phyloP scores from a whole-genome alignment of 2,797 vertebrate genomes.

The Lithobates pipiens region DNA sequence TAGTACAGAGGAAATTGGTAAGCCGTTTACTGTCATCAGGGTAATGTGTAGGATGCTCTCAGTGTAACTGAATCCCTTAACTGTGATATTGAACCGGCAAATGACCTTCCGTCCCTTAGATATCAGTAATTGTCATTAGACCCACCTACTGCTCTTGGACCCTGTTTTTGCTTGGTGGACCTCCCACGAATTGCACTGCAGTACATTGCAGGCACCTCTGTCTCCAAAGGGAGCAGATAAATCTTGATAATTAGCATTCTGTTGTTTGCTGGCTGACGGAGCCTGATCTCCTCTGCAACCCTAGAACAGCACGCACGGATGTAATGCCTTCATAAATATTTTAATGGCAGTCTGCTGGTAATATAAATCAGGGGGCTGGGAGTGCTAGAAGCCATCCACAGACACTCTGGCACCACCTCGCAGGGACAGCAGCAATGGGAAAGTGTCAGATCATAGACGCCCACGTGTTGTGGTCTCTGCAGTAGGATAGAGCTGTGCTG shows the following conservation, averaged over 20 bases:
- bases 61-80: not conserved
- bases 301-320: conserved; percentile 61
- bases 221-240: conserved; percentile 57
- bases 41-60: not conserved
- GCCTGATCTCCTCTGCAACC: conserved; percentile 59
- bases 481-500: conserved; percentile 49
- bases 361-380: conserved; percentile 54
- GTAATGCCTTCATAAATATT: conserved; percentile 75
- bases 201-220: conserved; percentile 59
- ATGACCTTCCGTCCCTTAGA: conserved; percentile 37
- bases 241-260: conserved; percentile 62
- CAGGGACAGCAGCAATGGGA: conserved; percentile 58
- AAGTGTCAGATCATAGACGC: conserved; percentile 49
- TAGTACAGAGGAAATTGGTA: not conserved
- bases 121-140: conserved; percentile 9
- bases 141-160: conserved; percentile 12
- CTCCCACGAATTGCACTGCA: conserved; percentile 50
- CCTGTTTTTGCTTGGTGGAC: conserved; percentile 29
- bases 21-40: not conserved
- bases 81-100: not conserved
- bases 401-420: conserved; percentile 70
- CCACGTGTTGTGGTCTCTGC: conserved; percentile 44
- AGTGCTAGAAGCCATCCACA: conserved; percentile 62
- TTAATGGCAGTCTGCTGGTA: conserved; percentile 69
- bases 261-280: conserved; percentile 60